phyloP scores from a whole-genome alignment of 2,888 invertebrate species.

The Drosophila aldrichi region DNA sequence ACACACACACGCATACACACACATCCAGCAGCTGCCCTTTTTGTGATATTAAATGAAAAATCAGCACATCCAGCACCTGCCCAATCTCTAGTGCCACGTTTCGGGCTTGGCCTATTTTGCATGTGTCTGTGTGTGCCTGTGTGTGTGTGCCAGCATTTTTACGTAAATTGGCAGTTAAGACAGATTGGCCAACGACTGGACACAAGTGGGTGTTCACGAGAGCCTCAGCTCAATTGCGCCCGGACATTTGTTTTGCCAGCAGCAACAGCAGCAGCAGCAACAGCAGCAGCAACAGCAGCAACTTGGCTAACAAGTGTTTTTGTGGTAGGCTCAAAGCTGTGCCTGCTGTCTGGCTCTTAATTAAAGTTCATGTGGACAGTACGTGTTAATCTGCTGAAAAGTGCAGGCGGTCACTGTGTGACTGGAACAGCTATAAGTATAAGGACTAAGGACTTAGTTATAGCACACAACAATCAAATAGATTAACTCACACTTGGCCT shows the following conservation, averaged over 20 bases:
- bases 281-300: constrained; percentile 25
- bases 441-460: constrained; percentile 13
- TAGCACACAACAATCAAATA: constrained; percentile 16
- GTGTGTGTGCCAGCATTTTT: constrained; percentile 60
- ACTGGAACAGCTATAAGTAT: constrained; percentile 4
- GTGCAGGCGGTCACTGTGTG: constrained; percentile 10
- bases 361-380: constrained; percentile 53
- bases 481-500: constrained; percentile 4
- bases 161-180: constrained; percentile 71
- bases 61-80: constrained; percentile 51
- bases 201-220: constrained; percentile 34
- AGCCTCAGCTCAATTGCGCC: constrained; percentile 34
- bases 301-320: constrained; percentile 59
- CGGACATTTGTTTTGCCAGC: constrained; percentile 26
- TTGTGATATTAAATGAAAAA: constrained; percentile 69
- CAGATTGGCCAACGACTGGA: constrained; percentile 42
- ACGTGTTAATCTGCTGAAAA: constrained; percentile 57
- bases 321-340: constrained; percentile 31
- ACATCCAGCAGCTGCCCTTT: constrained; percentile 23
- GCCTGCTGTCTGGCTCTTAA: constrained; percentile 47
- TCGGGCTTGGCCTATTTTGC: constrained; percentile 42
- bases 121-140: constrained; percentile 28
- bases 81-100: not conserved
- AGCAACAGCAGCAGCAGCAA: constrained; percentile 14
- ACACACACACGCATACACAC: constrained; percentile 18